phyloP scores from a whole-genome alignment of 2,113 vertebrate species.

The Boulengeromyrus knoepffleri region DNA sequence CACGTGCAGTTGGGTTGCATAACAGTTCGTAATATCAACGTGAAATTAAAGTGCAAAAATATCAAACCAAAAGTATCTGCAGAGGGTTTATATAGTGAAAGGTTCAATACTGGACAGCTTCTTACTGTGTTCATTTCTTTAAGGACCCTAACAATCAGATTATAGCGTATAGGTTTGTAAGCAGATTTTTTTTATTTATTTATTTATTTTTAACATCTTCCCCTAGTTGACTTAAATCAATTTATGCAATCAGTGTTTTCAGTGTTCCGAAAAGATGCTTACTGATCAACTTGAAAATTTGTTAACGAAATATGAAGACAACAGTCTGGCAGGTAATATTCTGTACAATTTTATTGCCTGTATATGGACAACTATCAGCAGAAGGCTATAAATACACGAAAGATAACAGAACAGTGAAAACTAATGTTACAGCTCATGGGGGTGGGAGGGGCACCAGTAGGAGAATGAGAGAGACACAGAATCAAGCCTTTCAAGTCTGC shows the following conservation, averaged over 20 bases:
- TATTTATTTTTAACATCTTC: not conserved
- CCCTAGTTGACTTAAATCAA: not conserved
- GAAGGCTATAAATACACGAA: conserved; percentile 92
- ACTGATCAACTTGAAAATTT: not conserved
- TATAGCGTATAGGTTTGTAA: not conserved
- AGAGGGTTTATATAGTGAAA: not conserved
- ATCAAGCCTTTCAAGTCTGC: conserved; percentile 63
- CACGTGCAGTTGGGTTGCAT: not conserved
- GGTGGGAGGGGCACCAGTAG: conserved; percentile 36
- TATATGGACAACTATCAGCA: conserved; percentile 88
- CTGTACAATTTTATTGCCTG: conserved; percentile 95
- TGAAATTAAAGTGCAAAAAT: not conserved
- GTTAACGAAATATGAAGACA: not conserved
- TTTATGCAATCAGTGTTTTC: not conserved
- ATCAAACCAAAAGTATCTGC: not conserved
- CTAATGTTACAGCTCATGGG: conserved; percentile 65
- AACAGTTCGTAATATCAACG: not conserved
- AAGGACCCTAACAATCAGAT: not conserved
- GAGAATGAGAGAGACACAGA: conserved; percentile 49
- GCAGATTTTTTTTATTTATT: not conserved
- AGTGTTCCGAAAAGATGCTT: not conserved
- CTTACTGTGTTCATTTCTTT: not conserved
- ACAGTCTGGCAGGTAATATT: conserved; percentile 40
- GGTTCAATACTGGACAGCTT: not conserved
- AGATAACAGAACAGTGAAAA: conserved; percentile 76